Base-by-base conservation (phyloP, 2,797 vertebrate genomes). In the Anomalospiza imberbis region DNA sequence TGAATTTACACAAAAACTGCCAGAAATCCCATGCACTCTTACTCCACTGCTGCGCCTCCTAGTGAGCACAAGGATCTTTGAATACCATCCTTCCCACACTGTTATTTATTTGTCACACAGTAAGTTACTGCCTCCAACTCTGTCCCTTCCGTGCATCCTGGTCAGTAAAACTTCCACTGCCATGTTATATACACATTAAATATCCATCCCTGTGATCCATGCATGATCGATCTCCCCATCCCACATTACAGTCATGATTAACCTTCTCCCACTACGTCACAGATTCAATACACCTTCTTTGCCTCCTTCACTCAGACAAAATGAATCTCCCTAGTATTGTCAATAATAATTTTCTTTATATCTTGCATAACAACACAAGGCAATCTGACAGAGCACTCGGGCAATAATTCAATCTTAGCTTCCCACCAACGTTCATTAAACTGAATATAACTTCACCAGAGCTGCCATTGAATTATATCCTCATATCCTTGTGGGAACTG, bases 261-360 rank as follows among this genome's bases (percentile, higher is more conserved):
- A 95, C 96, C 91, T 96, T 91, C 94, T 95, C 70, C 74, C 42
- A 28, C 91, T 75, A 96, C 93, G 61, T 95, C 94, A 94, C 79
- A 86, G 83, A 92, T 96, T 95, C 95, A 96, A 96, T 96, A 94
- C 84, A 91, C 79, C 80, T 93, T 75, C 66, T 95, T 88, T 87
- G 44, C 95, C 92, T 96, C 73, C 79, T 94, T 95, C 87, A 67
- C 70, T 95, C 89, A 94, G 60, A 93, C 84, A 95, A 93, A 96
- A 96, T 93, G 71, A 96, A 95, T 95, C 90, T 97, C 91, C 79
- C 95, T 95, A 95, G 90, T 57, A 95, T 65, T 95, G 94, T 96
- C 96, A 97, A 97, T 97, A 97, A 95, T 91, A 88, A 96, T 97
- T 94, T 93, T 95, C 97, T 94, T 95, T 96, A 94, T 96, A 96